phyloP scores from a whole-genome alignment of 2,797 vertebrate genomes.

The Neosilurus hyrtlii region DNA sequence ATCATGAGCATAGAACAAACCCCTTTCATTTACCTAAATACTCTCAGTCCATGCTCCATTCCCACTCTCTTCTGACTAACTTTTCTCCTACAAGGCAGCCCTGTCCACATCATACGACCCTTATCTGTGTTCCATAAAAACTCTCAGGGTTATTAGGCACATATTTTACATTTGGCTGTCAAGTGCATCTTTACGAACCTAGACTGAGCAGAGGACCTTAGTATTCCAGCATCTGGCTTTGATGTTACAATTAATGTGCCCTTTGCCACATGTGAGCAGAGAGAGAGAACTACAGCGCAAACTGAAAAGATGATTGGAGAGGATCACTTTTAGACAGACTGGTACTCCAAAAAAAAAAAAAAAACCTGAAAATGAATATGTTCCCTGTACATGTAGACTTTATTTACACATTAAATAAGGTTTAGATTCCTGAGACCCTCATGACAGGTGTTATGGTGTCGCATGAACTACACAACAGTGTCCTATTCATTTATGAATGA shows the following conservation, averaged over 20 bases:
- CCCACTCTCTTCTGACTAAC: neutral
- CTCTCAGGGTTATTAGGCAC: neutral
- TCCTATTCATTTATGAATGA: neutral
- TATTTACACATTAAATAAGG: neutral
- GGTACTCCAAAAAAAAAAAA: neutral
- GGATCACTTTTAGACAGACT: neutral
- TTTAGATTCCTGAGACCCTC: neutral
- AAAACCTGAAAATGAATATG: neutral
- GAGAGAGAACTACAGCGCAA: neutral
- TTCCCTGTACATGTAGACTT: neutral
- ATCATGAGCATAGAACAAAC: constrained; percentile 37
- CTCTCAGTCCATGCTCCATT: neutral
- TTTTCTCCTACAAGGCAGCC: constrained; percentile 30
- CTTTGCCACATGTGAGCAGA: constrained; percentile 28
- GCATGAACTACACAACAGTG: constrained; percentile 8
- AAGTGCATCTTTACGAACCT: constrained; percentile 40
- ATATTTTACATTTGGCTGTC: constrained; percentile 28
- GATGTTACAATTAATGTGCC: neutral
- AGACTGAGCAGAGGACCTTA: neutral
- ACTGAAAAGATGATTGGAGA: neutral
- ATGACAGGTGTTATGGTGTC: neutral
- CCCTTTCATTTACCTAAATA: constrained; percentile 14
- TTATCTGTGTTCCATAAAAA: constrained; percentile 4
- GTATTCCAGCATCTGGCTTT: constrained; percentile 8
- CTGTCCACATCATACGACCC: constrained; percentile 26